A percentile compares a stretch with the other conserved stretches of the same genome.
These are phyloP conservation scores for Drepanosiphum platanoidis DNA, from an alignment of 2,888 invertebrate species.

Conservation along the genomic window DNA sequence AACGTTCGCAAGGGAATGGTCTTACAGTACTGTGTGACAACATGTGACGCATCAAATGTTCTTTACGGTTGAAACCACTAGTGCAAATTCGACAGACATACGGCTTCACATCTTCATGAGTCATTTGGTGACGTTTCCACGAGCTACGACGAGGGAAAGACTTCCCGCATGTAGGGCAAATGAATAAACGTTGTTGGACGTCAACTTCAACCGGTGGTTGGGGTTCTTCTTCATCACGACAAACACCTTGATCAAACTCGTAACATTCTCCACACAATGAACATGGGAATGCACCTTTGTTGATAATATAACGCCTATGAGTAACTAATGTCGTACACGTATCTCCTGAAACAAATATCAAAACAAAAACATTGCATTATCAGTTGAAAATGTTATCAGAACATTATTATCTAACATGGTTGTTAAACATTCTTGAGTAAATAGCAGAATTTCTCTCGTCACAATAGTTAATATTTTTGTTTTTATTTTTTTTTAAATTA, in stretches of 20 bases:
- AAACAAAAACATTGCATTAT: neutral
- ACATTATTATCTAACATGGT: neutral
- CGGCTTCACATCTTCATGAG: constrained; percentile 65
- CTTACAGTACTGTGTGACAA: constrained; percentile 65
- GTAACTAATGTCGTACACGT: constrained; percentile 63
- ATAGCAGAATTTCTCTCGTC: no score
- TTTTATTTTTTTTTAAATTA: no score
- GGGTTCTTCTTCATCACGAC: constrained; percentile 63
- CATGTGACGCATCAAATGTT: constrained; percentile 65
- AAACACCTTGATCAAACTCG: constrained; percentile 65
- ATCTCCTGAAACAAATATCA: constrained; percentile 34
- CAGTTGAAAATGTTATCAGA: neutral
- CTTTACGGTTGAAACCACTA: constrained; percentile 65
- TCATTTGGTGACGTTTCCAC: constrained; percentile 65
- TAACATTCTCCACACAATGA: constrained; percentile 66
- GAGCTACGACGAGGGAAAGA: constrained; percentile 65
- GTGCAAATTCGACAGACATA: constrained; percentile 65
- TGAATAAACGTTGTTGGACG: constrained; percentile 64
- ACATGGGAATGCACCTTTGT: constrained; percentile 66
- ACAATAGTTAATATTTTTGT: neutral
- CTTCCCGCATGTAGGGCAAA: constrained; percentile 65
- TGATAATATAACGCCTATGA: constrained; percentile 65
- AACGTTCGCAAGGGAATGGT: constrained; percentile 65
- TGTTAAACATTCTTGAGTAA: neutral
- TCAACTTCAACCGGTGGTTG: constrained; percentile 61